A percentile compares a stretch with the other conserved stretches of the same genome.
These are phyloP conservation scores for Valencia hispanica DNA, from an alignment of 2,797 vertebrate species.

Conservation along the genomic window DNA sequence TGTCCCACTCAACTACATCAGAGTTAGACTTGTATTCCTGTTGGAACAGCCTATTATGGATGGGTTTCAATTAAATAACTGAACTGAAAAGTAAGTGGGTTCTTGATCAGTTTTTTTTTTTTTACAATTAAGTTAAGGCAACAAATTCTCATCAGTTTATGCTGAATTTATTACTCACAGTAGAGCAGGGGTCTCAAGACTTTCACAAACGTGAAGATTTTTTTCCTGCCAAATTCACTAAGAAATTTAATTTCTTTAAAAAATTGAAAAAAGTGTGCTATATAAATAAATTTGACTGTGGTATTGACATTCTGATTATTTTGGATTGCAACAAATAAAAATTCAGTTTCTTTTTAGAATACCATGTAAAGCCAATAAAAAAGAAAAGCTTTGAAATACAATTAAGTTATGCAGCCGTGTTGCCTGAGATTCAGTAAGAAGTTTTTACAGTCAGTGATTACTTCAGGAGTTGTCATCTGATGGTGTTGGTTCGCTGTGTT, in stretches of 20 bases:
- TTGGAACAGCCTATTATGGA: constrained; percentile 40
- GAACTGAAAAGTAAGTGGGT: constrained; percentile 48
- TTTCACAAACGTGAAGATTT: constrained; percentile 32
- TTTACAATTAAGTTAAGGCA: constrained; percentile 45
- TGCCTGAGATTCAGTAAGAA: not conserved
- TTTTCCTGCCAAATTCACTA: constrained; percentile 20
- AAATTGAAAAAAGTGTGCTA: no score
- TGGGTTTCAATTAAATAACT: constrained; percentile 65
- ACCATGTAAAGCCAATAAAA: not conserved
- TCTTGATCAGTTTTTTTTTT: constrained; percentile 69
- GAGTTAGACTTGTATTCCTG: constrained; percentile 47
- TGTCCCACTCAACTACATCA: constrained; percentile 39
- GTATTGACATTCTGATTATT: not conserved
- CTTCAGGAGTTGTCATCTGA: not conserved
- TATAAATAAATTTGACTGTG: not conserved
- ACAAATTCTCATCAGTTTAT: constrained; percentile 42
- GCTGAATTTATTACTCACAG: constrained; percentile 24
- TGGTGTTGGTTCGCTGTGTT: not conserved
- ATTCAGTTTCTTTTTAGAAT: not conserved
- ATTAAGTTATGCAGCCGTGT: not conserved
- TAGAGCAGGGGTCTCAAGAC: constrained; percentile 15
- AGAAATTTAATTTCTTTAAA: not conserved
- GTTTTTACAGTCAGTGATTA: not conserved
- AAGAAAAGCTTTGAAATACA: not conserved
- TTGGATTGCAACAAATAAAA: not conserved